Conservation (phyloP, 2,797 vertebrate genomes). For the Chanos chanos region DNA sequence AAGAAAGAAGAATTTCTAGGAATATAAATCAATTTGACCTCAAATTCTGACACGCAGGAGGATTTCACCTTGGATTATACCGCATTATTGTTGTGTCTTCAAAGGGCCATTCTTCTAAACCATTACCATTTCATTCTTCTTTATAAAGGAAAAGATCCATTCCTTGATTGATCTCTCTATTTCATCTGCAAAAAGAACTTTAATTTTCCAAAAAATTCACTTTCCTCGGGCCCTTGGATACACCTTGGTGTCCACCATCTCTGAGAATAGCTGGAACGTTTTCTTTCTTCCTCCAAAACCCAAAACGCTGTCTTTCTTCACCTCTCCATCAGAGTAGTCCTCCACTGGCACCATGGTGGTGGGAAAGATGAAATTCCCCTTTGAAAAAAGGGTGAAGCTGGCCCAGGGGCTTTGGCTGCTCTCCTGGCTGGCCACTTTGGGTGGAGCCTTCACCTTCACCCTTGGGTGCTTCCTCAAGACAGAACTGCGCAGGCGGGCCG, state of each 20-base stretch:
- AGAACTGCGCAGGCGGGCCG: constrained; percentile 73
- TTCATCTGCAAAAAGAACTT: too few species aligned
- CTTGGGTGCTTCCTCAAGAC: constrained; percentile 78
- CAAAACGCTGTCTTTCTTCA: constrained; percentile 56
- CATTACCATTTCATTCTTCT: not conserved
- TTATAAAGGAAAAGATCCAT: too few species aligned
- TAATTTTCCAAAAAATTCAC: not conserved
- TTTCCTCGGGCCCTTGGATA: too few species aligned
- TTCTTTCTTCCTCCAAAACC: not conserved
- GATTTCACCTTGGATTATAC: constrained; percentile 4
- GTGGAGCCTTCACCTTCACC: constrained; percentile 73
- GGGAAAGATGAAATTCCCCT: constrained; percentile 80
- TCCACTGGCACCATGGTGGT: constrained; percentile 70
- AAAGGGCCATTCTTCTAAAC: not conserved
- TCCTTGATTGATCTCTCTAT: too few species aligned
- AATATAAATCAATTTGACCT: constrained; percentile 1
- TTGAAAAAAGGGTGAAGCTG: constrained; percentile 76
- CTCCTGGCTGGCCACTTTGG: constrained; percentile 70
- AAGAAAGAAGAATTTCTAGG: not conserved
- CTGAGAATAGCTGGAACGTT: too few species aligned
- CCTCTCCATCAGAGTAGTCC: constrained; percentile 40
- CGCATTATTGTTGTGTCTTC: not conserved
- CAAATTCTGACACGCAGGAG: not conserved
- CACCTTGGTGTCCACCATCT: too few species aligned
- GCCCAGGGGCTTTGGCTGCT: constrained; percentile 79